Base-by-base conservation (phyloP, 2,113 vertebrate species). In the Alectura lathami region DNA sequence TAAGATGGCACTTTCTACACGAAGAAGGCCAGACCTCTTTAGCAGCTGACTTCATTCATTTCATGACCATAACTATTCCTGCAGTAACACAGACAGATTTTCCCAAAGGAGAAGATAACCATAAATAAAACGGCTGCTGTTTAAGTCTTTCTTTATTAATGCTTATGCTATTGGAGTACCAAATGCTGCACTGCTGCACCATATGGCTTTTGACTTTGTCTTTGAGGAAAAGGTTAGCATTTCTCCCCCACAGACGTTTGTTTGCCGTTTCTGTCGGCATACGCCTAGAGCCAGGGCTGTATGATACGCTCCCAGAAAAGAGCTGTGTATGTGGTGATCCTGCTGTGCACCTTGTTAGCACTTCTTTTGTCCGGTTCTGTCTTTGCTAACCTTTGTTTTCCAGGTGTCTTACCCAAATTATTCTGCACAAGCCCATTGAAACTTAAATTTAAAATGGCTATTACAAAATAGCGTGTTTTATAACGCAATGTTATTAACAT, bases 371-470 rank as follows among this genome's bases (percentile, higher is more conserved):
- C 34, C 22, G 83, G 63, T 82, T 43, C 3, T 69, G 26, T 54
- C 34, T 88, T 66, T 77, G 50, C 50, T 88, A 86, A 78, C 47
- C 13, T 81, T 90, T 90, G 13, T 60, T 93, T 95, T 83, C 17
- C 17, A 68, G 64, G 8, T 59, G 27, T 54, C 53, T 70, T 42
- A 30, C 0, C 2, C 21, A 15, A 0, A 29, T 36, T 50, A 86
- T 90, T 81, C 26, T 70, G 20, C 47, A 63, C 15, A 40, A 70
- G 43, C 56, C 54, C 23, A 6, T 67, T 74, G 74, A 51, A 90
- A 47, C 13, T 7, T 11, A 66, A 50, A 53, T 86, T 63, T 11
- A 9, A 83, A 86, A n/a, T 40, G 6, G 2, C 3, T 2, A 1
- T 47, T 77, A 22, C 4, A n/a, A 74, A 88, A 45, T 40, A 45